Percentiles rank a stretch among this genome's conserved stretches.
Conservation (phyloP, 2,797 vertebrate genomes). For the Odontamblyopus lacepedii region DNA sequence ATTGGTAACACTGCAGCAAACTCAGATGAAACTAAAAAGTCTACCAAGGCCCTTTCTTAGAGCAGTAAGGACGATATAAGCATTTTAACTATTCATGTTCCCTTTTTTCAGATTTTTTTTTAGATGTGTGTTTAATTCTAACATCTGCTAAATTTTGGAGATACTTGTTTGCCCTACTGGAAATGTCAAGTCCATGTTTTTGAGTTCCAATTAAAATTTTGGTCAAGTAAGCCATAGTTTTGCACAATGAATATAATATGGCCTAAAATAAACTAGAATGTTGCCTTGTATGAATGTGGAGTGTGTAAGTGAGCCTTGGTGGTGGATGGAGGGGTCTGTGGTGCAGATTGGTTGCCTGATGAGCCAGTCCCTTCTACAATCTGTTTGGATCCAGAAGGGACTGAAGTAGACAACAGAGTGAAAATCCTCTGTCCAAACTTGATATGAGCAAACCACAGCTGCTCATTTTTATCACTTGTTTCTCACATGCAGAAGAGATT, state of each 20-base stretch:
- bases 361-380: too few species aligned
- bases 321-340: too few species aligned
- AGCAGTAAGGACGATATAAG: constrained; percentile 3
- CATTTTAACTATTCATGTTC: not conserved
- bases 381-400: too few species aligned
- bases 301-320: too few species aligned
- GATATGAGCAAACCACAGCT: too few species aligned
- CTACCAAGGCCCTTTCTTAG: constrained; percentile 18
- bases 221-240: not conserved
- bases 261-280: too few species aligned
- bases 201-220: not conserved
- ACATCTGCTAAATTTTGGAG: constrained; percentile 21
- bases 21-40: constrained; percentile 12
- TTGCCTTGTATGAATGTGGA: too few species aligned
- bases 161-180: not conserved
- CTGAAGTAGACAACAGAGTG: too few species aligned
- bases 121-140: constrained; percentile 15
- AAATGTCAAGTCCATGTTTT: constrained; percentile 15
- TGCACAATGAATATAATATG: not conserved
- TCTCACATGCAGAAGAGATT: too few species aligned
- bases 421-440: too few species aligned
- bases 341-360: too few species aligned
- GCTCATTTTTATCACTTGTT: too few species aligned
- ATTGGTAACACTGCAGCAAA: not conserved
- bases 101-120: not conserved